Evolutionary conservation across 2,888 invertebrate genomes (phyloP).

Genomic region (Cephus spinipes): DNA sequence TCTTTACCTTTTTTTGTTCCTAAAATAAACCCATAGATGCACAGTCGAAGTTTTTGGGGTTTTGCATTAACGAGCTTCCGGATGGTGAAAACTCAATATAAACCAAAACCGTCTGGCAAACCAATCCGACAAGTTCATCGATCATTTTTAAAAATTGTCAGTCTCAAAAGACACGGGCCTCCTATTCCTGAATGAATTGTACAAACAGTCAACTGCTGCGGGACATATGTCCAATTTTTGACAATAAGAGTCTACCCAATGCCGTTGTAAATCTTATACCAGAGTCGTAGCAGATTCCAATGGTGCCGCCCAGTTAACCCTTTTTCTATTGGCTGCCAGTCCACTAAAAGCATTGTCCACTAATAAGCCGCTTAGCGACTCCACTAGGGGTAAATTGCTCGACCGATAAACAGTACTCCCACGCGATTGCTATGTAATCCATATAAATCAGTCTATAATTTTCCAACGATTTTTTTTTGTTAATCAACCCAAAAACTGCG

Average conservation of each 20-base stretch:
- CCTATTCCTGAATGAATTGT: background rate
- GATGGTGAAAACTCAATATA: background rate
- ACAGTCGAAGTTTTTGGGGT: background rate
- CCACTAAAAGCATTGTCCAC: conserved; percentile 43
- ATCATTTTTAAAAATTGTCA: background rate
- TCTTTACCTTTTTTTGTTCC: background rate
- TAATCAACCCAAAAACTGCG: background rate
- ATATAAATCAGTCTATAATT: background rate
- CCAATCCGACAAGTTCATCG: background rate
- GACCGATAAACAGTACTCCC: conserved; percentile 57
- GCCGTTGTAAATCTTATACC: conserved; percentile 47
- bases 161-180: background rate
- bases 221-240: conserved; percentile 41
- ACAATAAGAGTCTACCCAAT: conserved; percentile 5
- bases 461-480: background rate
- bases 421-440: conserved; percentile 28
- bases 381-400: conserved; percentile 55
- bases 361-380: conserved; percentile 62
- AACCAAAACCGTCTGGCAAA: background rate
- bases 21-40: background rate
- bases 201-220: conserved; percentile 20
- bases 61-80: background rate
- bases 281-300: conserved; percentile 28
- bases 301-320: conserved; percentile 33
- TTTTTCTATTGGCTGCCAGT: conserved; percentile 9